Evolutionary conservation across 2,113 vertebrate species (phyloP).

Genomic region (Perca fluviatilis): DNA sequence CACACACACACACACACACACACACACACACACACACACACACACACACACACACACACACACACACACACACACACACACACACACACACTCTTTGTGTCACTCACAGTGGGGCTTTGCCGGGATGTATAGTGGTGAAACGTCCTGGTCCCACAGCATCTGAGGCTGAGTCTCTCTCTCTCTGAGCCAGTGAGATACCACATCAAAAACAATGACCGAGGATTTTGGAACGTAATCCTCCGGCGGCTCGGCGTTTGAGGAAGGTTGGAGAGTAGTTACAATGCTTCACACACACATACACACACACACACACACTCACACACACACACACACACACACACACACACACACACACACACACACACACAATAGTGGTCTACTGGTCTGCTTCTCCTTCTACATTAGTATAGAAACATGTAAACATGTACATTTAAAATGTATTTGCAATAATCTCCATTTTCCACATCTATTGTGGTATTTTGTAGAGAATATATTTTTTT

Average conservation of each 20-base stretch:
- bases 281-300: neutral
- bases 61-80: neutral
- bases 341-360: neutral
- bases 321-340: neutral
- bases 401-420: neutral
- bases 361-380: neutral
- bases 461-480: neutral
- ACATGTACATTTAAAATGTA: neutral
- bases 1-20: neutral
- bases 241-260: neutral
- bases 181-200: neutral
- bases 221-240: conserved; percentile 44
- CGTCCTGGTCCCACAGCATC: conserved; percentile 30
- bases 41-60: neutral
- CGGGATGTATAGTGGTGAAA: conserved; percentile 25
- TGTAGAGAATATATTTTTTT: neutral
- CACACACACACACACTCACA: neutral
- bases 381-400: neutral
- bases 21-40: conserved; percentile 18
- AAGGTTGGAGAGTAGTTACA: conserved; percentile 3
- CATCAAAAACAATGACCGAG: conserved; percentile 31
- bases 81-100: conserved; percentile 24
- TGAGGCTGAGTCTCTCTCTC: conserved; percentile 7
- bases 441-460: neutral
- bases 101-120: conserved; percentile 31